These are phyloP conservation scores for Drosophila ustulata DNA, from an alignment of 2,888 invertebrate species.

Conservation along the genomic window DNA sequence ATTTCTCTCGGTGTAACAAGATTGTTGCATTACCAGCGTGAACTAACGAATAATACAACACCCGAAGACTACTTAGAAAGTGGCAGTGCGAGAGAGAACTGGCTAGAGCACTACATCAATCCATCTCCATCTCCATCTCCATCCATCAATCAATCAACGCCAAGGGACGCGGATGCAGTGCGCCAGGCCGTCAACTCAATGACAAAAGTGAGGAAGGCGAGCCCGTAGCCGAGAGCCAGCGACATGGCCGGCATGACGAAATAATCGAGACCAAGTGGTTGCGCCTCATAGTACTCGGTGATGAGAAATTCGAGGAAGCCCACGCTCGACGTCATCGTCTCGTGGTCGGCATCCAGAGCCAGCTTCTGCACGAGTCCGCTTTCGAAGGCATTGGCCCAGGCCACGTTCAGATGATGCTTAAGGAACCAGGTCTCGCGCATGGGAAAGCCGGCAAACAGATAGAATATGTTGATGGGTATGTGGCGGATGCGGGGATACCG, in stretches of 20 bases:
- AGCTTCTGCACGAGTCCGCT: conserved; percentile 63
- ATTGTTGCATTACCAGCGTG: conserved; percentile 36
- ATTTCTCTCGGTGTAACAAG: conserved; percentile 37
- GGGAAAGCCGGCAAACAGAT: conserved; percentile 63
- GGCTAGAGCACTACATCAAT: conserved; percentile 21
- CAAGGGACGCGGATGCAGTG: conserved; percentile 29
- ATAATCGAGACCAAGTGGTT: conserved; percentile 68
- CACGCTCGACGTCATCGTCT: conserved; percentile 64
- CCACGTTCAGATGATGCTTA: conserved; percentile 44
- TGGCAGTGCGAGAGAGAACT: conserved; percentile 29
- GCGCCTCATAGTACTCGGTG: conserved; percentile 59
- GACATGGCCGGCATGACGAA: conserved; percentile 76
- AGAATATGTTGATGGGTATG: conserved; percentile 66
- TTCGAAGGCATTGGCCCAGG: conserved; percentile 63
- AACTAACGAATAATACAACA: background rate
- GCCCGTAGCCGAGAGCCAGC: conserved; percentile 59
- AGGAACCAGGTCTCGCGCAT: conserved; percentile 69
- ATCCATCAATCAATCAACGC: conserved; percentile 62
- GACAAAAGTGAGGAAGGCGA: conserved; percentile 64
- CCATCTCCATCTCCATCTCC: conserved; percentile 40
- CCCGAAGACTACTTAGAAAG: conserved; percentile 28
- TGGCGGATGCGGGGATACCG: conserved; percentile 56
- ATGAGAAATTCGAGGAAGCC: conserved; percentile 60
- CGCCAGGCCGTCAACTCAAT: conserved; percentile 67
- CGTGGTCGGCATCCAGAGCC: conserved; percentile 55